A percentile compares a stretch with the other conserved stretches of the same genome.
Evolutionary conservation across 2,797 vertebrate species (phyloP).

Genomic region (Tokudaia muenninki): DNA sequence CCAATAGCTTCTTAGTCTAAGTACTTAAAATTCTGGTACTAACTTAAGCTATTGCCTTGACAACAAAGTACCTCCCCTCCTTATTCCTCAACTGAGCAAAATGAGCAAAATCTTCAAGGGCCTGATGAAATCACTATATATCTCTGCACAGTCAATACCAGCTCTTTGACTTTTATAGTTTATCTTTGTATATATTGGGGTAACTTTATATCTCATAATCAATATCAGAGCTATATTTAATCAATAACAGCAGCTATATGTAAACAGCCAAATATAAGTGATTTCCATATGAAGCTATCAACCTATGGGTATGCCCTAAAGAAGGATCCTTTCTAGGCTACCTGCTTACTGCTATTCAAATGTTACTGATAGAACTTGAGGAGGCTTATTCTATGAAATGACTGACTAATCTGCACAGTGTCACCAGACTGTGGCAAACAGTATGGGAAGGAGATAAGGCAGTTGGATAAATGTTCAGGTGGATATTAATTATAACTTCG

Average conservation of each 20-base stretch:
- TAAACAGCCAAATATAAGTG: not conserved
- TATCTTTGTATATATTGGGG: not conserved
- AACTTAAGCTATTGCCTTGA: not conserved
- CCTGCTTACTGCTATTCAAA: not conserved
- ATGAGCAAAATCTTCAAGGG: not conserved
- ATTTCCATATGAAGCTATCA: not conserved
- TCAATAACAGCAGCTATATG: not conserved
- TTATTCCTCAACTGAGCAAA: not conserved
- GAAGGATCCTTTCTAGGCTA: not conserved
- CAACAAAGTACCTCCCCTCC: not conserved
- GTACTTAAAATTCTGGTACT: not conserved
- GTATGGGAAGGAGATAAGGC: not conserved
- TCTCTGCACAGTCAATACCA: not conserved
- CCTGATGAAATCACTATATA: not conserved
- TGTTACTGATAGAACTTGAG: not conserved
- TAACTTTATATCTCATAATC: not conserved
- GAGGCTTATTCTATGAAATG: constrained; percentile 12
- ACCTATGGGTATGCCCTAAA: not conserved
- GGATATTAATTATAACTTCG: constrained; percentile 36
- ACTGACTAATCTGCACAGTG: not conserved
- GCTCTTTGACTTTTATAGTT: not conserved
- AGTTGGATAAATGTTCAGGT: constrained; percentile 7
- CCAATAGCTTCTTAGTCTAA: not conserved
- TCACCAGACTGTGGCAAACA: not conserved
- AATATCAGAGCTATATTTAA: not conserved